Evolutionary conservation across 2,113 vertebrate genomes (phyloP).

Genomic region (Lathamus discolor): DNA sequence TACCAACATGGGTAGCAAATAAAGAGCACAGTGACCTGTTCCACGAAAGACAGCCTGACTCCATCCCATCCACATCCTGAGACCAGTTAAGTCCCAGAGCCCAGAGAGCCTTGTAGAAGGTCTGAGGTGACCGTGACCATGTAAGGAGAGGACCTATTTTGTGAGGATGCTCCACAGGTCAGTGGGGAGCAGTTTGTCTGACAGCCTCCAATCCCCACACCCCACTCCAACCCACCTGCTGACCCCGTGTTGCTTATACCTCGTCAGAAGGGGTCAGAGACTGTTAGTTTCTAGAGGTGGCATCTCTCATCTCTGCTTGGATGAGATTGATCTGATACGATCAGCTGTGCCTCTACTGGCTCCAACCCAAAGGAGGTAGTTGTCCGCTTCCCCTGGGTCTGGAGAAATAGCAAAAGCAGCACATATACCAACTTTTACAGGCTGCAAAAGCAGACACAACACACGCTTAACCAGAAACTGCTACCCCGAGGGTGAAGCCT

Average conservation of each 20-base stretch:
- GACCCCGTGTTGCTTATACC: not conserved
- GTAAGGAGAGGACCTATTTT: not conserved
- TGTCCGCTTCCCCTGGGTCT: not conserved
- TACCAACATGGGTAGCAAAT: not conserved
- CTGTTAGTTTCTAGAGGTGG: not conserved
- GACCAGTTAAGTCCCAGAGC: not conserved
- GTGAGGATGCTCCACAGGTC: not conserved
- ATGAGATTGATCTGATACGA: not conserved
- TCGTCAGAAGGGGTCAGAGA: not conserved
- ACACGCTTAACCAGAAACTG: not conserved
- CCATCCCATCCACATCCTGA: not conserved
- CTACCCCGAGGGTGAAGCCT: not conserved
- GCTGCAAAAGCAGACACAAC: not conserved
- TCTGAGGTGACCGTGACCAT: not conserved
- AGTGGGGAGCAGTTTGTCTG: not conserved
- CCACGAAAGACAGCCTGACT: not conserved
- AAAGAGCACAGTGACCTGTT: not conserved
- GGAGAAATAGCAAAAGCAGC: not conserved
- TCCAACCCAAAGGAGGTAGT: not conserved
- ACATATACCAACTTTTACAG: not conserved
- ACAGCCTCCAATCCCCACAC: rapidly evolving
- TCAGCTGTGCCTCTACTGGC: not conserved
- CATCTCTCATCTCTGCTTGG: not conserved
- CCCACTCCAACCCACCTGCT: not conserved
- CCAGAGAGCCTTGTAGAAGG: not conserved